Base-by-base conservation (phyloP, 2,888 invertebrate species). In the Pollenia angustigena region DNA sequence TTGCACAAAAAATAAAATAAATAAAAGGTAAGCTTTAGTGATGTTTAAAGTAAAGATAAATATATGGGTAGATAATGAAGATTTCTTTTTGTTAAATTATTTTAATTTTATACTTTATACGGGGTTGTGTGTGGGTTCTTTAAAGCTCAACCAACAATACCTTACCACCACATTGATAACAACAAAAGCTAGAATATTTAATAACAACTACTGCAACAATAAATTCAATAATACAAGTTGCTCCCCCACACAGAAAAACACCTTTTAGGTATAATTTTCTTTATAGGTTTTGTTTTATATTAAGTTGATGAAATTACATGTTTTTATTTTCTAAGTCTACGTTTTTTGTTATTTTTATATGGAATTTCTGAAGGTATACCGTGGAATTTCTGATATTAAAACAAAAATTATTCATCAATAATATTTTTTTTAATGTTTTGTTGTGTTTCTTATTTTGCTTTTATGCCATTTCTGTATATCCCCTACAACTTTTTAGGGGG, bases 211-310 rank as follows among this genome's bases (percentile, higher is more conserved):
- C 52, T 60, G 66, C 3, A 81, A 60, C 50, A 18, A 9, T 23
- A 32, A 74, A 4, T 52, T 42, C 14, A 62, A 44, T 8, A 71
- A 60, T 42, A 76, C 48, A 86, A 64, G 44, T 66, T 72, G 80
- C 60, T 81, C 84, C 62, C 86, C 84, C 87, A 84, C 87, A 81
- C 71, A 83, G 46, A 66, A 40, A 54, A 18, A 52, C 46, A 56
- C 12, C n/a, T 64, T 75, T 72, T 12, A 14, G 14, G 58, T 40
- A 50, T 58, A 56, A 18, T 14, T 18, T 23, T 74, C 10, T 32
- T 32, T 11, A 46, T 14, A 12, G 56, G 11, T 56, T 56, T 23
- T n/a, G 9, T 8, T 18, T 54, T 18, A 32, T 32, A 32, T 32
- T 18, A 4, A 56, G 7, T 4, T 50, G 64, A 64, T 16, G 12